phyloP scores from a whole-genome alignment of 1,140 invertebrate species.

The Coenobita brevimanus region DNA sequence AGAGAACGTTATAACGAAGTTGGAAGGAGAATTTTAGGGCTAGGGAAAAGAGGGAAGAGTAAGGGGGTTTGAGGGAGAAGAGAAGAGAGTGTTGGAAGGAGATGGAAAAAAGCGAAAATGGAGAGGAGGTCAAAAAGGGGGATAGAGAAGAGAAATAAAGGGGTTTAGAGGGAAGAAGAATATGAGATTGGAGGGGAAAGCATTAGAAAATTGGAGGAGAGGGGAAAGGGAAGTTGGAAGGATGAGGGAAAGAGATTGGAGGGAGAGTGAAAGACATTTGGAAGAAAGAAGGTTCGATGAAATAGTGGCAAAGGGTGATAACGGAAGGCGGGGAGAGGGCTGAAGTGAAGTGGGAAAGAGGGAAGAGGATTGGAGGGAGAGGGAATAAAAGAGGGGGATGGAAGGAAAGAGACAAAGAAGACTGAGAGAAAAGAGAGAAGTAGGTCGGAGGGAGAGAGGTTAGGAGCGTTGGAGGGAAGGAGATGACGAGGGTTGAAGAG shows the following conservation, averaged over 20 bases:
- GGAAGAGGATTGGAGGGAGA: neutral
- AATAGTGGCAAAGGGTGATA: neutral
- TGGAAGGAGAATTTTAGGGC: too few species aligned
- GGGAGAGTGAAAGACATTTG: neutral
- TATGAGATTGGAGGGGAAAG: too few species aligned
- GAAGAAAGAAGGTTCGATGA: too few species aligned
- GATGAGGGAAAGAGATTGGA: neutral
- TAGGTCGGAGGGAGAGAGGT: too few species aligned
- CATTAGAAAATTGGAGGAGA: too few species aligned
- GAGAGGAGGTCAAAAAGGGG: neutral
- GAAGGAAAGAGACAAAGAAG: too few species aligned
- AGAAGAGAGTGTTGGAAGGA: neutral
- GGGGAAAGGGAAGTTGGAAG: too few species aligned
- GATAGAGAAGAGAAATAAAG: too few species aligned
- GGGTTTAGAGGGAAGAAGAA: too few species aligned
- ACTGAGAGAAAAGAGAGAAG: too few species aligned
- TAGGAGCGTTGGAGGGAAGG: neutral
- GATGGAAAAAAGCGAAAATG: neutral
- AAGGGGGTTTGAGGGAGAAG: neutral
- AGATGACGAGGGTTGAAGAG: neutral
- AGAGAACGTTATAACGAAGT: neutral
- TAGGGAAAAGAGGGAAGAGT: neutral
- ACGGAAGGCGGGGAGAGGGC: neutral
- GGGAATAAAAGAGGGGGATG: neutral
- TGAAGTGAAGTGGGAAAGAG: too few species aligned